Evolutionary conservation across 23 tunicate species (phyloP).

Genomic region (Trididemnum nubilum): DNA sequence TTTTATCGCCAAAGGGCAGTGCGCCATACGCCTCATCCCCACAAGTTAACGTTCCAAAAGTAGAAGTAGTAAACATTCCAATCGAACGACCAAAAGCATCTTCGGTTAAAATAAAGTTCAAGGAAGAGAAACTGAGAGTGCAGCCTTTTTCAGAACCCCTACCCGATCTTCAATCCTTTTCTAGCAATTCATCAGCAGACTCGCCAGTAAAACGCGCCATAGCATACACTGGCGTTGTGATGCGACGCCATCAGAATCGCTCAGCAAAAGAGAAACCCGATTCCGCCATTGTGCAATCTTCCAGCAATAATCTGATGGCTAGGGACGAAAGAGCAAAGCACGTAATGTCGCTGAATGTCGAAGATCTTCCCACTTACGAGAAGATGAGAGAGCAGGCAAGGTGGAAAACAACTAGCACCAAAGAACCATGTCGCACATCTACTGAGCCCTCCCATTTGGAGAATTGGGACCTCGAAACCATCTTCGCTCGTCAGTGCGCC

Average conservation of each 20-base stretch:
- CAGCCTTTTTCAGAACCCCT: neutral
- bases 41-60: neutral
- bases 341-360: conserved; percentile 80
- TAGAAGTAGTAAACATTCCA: neutral
- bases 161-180: neutral
- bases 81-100: conserved; percentile 7
- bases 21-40: neutral
- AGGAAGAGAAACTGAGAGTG: neutral
- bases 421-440: neutral
- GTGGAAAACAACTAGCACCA: conserved; percentile 11
- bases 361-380: conserved; percentile 77
- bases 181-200: neutral
- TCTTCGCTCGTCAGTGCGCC: conserved; percentile 34
- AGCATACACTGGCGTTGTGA: conserved; percentile 72
- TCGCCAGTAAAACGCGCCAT: conserved; percentile 75
- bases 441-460: neutral
- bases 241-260: conserved; percentile 60
- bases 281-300: conserved; percentile 2
- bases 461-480: conserved; percentile 18
- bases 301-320: conserved; percentile 6
- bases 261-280: conserved; percentile 18
- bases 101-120: neutral
- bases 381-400: conserved; percentile 34
- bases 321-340: conserved; percentile 51
- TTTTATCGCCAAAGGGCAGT: neutral